phyloP scores from a whole-genome alignment of 2,797 vertebrate species.

The Peromyscus melanophrys region DNA sequence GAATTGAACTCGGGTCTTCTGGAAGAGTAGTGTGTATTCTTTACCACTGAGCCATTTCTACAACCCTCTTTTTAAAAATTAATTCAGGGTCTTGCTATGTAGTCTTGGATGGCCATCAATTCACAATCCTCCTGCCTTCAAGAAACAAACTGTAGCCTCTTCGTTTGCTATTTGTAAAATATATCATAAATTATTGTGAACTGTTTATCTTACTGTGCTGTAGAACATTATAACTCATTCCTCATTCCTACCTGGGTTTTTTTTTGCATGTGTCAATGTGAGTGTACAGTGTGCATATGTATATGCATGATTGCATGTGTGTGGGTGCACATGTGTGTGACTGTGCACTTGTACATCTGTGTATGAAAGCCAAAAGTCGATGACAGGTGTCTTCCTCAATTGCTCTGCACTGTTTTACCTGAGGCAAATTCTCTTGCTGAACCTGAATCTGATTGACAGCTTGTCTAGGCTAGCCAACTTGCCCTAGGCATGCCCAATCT shows the following conservation, averaged over 20 bases:
- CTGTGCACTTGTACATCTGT: too few relatives aligned
- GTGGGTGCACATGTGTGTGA: too few relatives aligned
- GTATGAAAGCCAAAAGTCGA: not conserved
- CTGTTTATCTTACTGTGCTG: not conserved
- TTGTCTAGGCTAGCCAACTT: not conserved
- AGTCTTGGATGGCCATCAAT: not conserved
- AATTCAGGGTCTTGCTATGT: not conserved
- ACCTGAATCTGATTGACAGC: not conserved
- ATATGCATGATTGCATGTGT: not conserved
- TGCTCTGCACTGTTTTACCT: not conserved
- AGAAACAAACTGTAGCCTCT: not conserved
- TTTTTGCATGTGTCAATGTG: not conserved
- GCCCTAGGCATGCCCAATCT: not conserved
- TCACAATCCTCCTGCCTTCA: not conserved
- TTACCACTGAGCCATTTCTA: too few relatives aligned
- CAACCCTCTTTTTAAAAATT: not conserved
- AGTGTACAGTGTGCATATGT: not conserved
- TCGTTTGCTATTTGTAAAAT: not conserved
- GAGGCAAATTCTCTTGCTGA: not conserved
- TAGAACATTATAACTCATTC: too few relatives aligned
- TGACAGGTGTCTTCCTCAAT: not conserved
- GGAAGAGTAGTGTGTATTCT: not conserved
- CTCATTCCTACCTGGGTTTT: not conserved
- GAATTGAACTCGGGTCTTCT: not conserved
- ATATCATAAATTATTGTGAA: not conserved